Evolutionary conservation across 2,797 vertebrate species (phyloP), one percentile per base, ranked within the genome.

Genomic region (Vespertilio murinus): DNA sequence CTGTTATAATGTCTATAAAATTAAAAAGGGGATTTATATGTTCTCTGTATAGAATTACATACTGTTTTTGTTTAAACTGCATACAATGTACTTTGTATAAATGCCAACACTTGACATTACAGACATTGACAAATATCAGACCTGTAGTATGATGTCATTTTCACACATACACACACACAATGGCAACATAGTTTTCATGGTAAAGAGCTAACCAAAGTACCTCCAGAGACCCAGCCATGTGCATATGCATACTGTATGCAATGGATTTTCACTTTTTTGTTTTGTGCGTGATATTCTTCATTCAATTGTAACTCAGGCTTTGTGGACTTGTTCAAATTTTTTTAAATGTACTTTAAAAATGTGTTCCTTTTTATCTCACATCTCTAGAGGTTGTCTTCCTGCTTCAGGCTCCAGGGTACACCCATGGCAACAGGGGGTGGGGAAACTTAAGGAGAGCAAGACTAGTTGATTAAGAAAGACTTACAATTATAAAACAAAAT

Each of bases 321-420:
- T 77, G 35, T 83, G 49, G 80, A 91, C n/a, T 75, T 93, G 3
- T 85, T 87, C n/a, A 78, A 90, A 75, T 79, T 85, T 96, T 78
- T 78, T 78, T 35, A 89, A 61, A 42, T 0, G 0, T 49, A 17
- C 16, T 95, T 94, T 30, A 16, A 94, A 5, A 82, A 94, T 16
- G 0, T 78, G 22, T 86, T 69, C 30, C 14, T 30, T 82, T 82
- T 54, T 70, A 92, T 83, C 47, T 96, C 73, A 61, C 33, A 42
- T 38, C 8, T 75, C 22, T 67, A 91, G 14, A 80, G 8, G 79
- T 67, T 87, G 40, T 81, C 40, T 92, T 90, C 30, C 52, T 78
- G 38, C 65, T 77, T 82, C 35, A 86, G 84, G 45, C 40, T 87
- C 20, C 2, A 47, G 80, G 64, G 22, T 35, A 64, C 16, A 42